These are phyloP conservation scores for Drosophila lacicola DNA, from an alignment of 2,888 invertebrate genomes.

Conservation along the genomic window DNA sequence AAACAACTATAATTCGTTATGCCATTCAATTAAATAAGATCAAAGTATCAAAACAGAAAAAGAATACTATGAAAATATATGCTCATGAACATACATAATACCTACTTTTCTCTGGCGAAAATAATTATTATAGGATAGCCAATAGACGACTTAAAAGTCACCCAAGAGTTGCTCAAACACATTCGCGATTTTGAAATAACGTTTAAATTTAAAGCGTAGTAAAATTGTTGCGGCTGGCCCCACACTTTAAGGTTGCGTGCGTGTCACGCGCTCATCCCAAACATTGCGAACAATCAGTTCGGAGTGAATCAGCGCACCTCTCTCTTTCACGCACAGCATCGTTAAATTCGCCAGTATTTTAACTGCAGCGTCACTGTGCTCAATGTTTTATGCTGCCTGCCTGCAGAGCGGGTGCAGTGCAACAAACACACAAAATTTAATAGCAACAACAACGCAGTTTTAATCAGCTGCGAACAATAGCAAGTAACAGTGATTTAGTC, in stretches of 20 bases:
- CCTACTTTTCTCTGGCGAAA: too few species aligned
- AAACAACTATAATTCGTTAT: too few species aligned
- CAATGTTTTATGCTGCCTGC: slow-evolving; percentile 43
- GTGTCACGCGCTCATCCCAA: slow-evolving; percentile 30
- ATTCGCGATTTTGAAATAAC: neutral
- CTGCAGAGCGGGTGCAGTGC: slow-evolving; percentile 15
- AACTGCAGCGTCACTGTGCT: slow-evolving; percentile 44
- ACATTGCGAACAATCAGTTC: slow-evolving; percentile 15
- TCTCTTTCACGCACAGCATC: slow-evolving; percentile 21
- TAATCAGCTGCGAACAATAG: slow-evolving; percentile 40
- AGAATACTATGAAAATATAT: too few species aligned
- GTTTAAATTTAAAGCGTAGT: neutral
- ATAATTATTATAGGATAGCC: too few species aligned
- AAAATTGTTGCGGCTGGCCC: too few species aligned
- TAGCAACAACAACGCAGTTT: slow-evolving; percentile 30
- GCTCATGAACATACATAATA: too few species aligned
- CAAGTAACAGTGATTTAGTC: neutral
- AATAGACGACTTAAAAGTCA: too few species aligned
- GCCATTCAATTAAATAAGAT: too few species aligned
- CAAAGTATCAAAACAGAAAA: too few species aligned
- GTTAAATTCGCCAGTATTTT: slow-evolving; percentile 47
- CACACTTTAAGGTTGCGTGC: neutral
- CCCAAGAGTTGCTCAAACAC: too few species aligned
- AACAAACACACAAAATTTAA: slow-evolving; percentile 32
- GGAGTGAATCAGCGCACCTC: slow-evolving; percentile 42